A percentile compares a stretch with the other conserved stretches of the same genome.
Evolutionary conservation across 64 coral and sea anemone genomes (phyloP).

Genomic region (Acropora tenuis): DNA sequence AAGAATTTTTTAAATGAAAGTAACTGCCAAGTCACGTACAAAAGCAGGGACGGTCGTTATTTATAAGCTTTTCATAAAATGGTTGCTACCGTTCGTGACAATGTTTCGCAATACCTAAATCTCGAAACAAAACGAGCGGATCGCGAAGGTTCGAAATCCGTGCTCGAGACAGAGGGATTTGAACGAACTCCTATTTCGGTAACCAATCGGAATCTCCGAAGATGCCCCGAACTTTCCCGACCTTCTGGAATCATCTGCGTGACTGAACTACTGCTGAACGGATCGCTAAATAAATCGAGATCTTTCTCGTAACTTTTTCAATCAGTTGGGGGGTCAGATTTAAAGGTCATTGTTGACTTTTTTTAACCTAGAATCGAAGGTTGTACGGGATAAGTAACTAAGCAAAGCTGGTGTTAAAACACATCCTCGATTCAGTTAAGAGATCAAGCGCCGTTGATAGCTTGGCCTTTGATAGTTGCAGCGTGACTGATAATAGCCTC

Average conservation of each 20-base stretch:
- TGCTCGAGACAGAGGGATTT: not conserved
- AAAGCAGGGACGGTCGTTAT: constrained; percentile 1
- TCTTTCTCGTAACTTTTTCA: constrained; percentile 1
- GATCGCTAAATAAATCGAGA: constrained; percentile 8
- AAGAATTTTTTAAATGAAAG: too few species aligned
- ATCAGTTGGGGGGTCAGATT: not conserved
- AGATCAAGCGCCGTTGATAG: not conserved
- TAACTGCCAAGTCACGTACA: too few species aligned
- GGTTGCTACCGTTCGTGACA: constrained; percentile 24
- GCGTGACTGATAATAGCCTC: constrained; percentile 40
- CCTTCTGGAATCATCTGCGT: constrained; percentile 33
- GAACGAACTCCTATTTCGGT: constrained; percentile 20
- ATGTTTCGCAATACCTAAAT: constrained; percentile 28
- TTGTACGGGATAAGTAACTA: not conserved
- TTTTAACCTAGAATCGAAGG: constrained; percentile 10
- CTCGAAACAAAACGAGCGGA: constrained; percentile 2
- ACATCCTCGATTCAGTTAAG: constrained; percentile 1
- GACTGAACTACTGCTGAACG: constrained; percentile 4
- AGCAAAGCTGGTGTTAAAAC: not conserved
- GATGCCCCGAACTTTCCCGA: constrained; percentile 21
- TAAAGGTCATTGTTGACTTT: not conserved
- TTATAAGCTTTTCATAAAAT: not conserved
- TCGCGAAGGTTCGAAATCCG: constrained; percentile 37
- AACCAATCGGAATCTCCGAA: constrained; percentile 27
- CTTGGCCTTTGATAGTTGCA: constrained; percentile 10